Evolutionary conservation across 2,888 invertebrate species (phyloP), one percentile per base, ranked within the genome.

Genomic region (Chrysolina oricalcia): DNA sequence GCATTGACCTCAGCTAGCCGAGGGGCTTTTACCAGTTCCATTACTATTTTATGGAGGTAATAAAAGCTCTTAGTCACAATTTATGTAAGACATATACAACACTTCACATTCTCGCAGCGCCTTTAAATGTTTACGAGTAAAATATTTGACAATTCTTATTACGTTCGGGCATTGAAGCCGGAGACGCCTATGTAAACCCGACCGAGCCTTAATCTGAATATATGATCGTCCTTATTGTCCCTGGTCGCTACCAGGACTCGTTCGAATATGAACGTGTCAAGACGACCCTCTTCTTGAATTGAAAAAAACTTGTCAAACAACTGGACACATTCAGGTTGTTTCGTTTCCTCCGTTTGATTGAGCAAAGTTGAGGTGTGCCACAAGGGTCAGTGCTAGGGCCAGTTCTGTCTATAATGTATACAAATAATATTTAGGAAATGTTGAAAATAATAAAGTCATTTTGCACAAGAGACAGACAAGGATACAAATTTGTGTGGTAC

Each of bases 131-230:
- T 87, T 87, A 86, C 85, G 85, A 80, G 83, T 87, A 85, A 87
- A 87, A 87, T 87, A 87, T 87, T 87, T 86, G 87, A 87, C 87
- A 87, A 86, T 86, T 87, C 87, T 86, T 88, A 87, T 87, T 87
- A 85, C 87, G 80, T 83, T 83, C 83, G 72, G 69, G 83, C 83
- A 83, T 84, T 82, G 83, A 83, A 82, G 83, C 82, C 77, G 80
- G 85, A 83, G 84, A 85, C 84, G 86, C 84, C 84, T 83, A 83
- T 85, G 85, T 86, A 87, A 86, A 86, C 86, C 85, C 82, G 82
- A 83, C 85, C 85, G 82, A 85, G 85, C 84, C 86, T 86, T 88
- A 87, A 88, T 88, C 87, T 87, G 86, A 87, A 87, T 87, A 87
- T 87, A 87, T 86, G 87, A 86, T 86, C 83, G 85, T 83, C 85